These are phyloP conservation scores for Picathartes gymnocephalus DNA, from an alignment of 2,113 vertebrate genomes.

Conservation along the genomic window DNA sequence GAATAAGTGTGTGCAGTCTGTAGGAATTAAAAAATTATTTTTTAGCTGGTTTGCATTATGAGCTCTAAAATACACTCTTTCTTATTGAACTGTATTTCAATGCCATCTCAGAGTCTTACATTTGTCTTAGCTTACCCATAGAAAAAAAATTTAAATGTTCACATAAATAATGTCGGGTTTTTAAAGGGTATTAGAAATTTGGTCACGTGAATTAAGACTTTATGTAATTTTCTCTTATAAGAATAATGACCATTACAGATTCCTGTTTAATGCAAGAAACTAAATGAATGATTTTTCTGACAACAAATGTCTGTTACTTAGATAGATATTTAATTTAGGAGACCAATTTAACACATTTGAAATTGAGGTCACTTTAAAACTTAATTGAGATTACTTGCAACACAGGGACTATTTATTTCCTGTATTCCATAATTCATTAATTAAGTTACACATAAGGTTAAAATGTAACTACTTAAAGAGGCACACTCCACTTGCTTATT, in stretches of 20 bases:
- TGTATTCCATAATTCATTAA: constrained; percentile 45
- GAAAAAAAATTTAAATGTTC: not conserved
- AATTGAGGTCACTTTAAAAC: constrained; percentile 63
- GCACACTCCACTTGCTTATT: not conserved
- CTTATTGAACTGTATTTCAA: not conserved
- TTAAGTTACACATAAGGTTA: constrained; percentile 53
- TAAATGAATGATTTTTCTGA: constrained; percentile 35
- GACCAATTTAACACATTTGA: constrained; percentile 54
- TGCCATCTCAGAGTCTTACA: not conserved
- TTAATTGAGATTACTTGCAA: constrained; percentile 67
- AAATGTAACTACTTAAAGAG: constrained; percentile 31
- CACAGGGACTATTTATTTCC: constrained; percentile 57
- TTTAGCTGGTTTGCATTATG: not conserved
- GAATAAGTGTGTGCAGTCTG: not conserved
- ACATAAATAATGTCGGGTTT: constrained; percentile 18
- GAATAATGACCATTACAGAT: constrained; percentile 27
- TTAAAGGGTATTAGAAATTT: constrained; percentile 36
- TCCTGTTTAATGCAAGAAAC: constrained; percentile 11
- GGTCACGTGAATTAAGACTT: not conserved
- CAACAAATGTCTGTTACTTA: constrained; percentile 58
- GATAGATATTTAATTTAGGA: constrained; percentile 53
- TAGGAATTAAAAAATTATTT: not conserved
- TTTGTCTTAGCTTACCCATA: not conserved
- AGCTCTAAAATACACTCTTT: not conserved
- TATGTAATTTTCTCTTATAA: constrained; percentile 10